A percentile compares a stretch with the other conserved stretches of the same genome.
Evolutionary conservation across 2,113 vertebrate species (phyloP).

Genomic region (human (Homo sapiens)): DNA sequence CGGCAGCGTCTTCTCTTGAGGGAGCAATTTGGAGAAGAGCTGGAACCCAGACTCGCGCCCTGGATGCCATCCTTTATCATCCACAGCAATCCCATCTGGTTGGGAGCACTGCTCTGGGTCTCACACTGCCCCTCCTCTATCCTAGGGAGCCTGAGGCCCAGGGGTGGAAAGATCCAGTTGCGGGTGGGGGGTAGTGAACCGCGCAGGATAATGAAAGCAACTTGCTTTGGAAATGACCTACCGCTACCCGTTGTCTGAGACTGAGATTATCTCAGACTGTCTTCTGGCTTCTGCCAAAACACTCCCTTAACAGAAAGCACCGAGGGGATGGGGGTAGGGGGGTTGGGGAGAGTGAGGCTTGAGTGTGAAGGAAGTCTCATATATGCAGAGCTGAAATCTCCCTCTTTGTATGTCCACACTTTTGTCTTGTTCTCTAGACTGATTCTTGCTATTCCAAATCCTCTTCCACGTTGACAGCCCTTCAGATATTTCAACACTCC

Average conservation of each 20-base stretch:
- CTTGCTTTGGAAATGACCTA: conserved; percentile 25
- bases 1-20: conserved; percentile 71
- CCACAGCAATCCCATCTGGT: conserved; percentile 69
- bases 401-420: neutral
- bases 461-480: neutral
- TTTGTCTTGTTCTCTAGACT: conserved; percentile 18
- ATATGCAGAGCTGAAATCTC: neutral
- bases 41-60: conserved; percentile 66
- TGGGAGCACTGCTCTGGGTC: conserved; percentile 60
- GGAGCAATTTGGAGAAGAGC: conserved; percentile 75
- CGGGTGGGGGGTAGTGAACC: neutral
- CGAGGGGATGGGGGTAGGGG: neutral
- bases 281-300: conserved; percentile 11
- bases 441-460: conserved; percentile 31
- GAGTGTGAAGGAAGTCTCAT: neutral
- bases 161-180: conserved; percentile 18
- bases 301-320: conserved; percentile 14
- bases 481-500: conserved; percentile 15
- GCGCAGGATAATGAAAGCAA: neutral
- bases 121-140: conserved; percentile 38
- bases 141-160: conserved; percentile 48
- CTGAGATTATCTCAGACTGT: neutral
- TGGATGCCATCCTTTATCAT: conserved; percentile 67
- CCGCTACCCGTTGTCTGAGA: neutral
- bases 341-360: neutral